Percentiles rank a stretch among this genome's conserved stretches.
phyloP scores from a whole-genome alignment of 2,888 invertebrate genomes.

The Punctoribates punctum region DNA sequence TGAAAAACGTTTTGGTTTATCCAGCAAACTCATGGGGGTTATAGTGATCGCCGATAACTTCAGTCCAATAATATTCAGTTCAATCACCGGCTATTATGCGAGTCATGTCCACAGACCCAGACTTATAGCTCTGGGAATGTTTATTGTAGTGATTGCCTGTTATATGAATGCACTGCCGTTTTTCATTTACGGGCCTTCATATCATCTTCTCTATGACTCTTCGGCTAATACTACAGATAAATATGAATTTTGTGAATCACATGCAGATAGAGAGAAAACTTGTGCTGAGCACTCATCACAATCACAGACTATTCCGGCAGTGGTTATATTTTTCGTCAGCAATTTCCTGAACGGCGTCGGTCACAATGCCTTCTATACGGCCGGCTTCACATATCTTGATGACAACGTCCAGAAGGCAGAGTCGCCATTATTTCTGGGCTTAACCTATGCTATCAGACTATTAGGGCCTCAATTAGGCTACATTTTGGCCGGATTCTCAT shows the following conservation, averaged over 20 bases:
- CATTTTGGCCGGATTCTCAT: conserved; percentile 46
- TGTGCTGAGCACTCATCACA: not conserved
- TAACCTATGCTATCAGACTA: conserved; percentile 45
- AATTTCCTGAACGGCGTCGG: conserved; percentile 47
- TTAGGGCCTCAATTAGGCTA: conserved; percentile 48
- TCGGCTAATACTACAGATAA: not conserved
- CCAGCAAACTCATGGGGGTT: conserved; percentile 40
- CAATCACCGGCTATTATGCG: conserved; percentile 38
- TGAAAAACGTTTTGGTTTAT: conserved; percentile 43
- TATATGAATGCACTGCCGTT: conserved; percentile 44
- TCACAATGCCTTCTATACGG: conserved; percentile 44
- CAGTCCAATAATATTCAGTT: not conserved
- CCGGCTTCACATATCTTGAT: conserved; percentile 46
- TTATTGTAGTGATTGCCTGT: conserved; percentile 42
- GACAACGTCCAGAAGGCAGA: conserved; percentile 46
- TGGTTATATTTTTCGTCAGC: conserved; percentile 43
- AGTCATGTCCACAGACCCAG: conserved; percentile 42
- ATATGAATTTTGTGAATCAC: conserved; percentile 29
- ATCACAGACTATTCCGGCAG: conserved; percentile 42
- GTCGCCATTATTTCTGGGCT: conserved; percentile 46
- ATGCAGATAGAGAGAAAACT: not conserved
- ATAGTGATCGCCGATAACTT: conserved; percentile 46
- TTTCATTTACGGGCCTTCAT: conserved; percentile 45
- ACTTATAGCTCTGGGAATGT: conserved; percentile 42
- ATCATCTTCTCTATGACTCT: conserved; percentile 37